Conservation (phyloP, 2,113 vertebrate genomes). For the Sardina pilchardus region DNA sequence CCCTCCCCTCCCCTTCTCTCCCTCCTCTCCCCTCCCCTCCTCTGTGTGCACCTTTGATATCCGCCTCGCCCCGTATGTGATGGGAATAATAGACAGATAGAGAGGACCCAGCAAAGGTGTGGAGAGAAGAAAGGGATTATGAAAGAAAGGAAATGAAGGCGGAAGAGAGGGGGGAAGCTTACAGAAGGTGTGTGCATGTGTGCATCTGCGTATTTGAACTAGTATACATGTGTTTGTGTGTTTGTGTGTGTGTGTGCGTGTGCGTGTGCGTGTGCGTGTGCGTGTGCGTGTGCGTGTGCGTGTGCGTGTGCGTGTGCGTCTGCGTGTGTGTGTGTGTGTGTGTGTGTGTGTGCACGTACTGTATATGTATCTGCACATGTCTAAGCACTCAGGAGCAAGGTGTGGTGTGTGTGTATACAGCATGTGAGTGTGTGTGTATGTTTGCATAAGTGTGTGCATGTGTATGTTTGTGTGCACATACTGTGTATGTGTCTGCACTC, state of each 20-base stretch:
- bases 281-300: slow-evolving; percentile 7
- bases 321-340: neutral
- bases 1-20: neutral
- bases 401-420: neutral
- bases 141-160: neutral
- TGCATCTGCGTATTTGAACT: neutral
- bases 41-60: no score
- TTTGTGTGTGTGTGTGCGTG: neutral
- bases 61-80: no score
- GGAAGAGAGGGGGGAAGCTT: no score
- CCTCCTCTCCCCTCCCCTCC: neutral
- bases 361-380: neutral
- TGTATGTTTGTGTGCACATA: neutral
- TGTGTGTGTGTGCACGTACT: neutral
- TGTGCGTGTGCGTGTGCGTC: neutral
- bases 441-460: no score
- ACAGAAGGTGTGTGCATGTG: neutral
- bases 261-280: neutral
- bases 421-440: no score
- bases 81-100: no score
- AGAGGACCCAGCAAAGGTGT: neutral
- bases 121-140: neutral
- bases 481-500: neutral
- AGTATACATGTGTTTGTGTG: no score
- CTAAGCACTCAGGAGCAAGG: no score